Conservation (phyloP, 2,113 vertebrate genomes). For the Strix uralensis region DNA sequence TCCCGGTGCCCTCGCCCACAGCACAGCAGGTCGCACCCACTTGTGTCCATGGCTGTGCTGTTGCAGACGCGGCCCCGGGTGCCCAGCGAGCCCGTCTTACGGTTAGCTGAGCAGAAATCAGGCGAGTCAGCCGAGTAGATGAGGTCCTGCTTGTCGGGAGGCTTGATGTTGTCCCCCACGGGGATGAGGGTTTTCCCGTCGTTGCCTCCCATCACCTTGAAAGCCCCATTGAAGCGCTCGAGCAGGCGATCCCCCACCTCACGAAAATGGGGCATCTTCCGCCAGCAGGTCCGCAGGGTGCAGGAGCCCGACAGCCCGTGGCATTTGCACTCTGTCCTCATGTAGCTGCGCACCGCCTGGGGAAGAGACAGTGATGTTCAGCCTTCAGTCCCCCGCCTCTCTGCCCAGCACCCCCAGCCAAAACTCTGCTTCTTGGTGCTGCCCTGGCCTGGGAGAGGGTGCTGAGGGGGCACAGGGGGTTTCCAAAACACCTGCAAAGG, state of each 20-base stretch:
- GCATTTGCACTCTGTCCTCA: slow-evolving; percentile 96
- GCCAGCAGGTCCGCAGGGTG: slow-evolving; percentile 95
- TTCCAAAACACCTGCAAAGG: neutral
- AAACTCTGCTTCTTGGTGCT: neutral
- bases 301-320: slow-evolving; percentile 95
- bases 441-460: fast-evolving
- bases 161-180: slow-evolving; percentile 90
- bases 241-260: slow-evolving; percentile 92
- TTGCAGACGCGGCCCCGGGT: slow-evolving; percentile 92
- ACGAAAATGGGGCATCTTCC: slow-evolving; percentile 95
- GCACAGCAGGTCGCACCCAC: slow-evolving; percentile 94
- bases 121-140: slow-evolving; percentile 96
- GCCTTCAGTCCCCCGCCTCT: fast-evolving
- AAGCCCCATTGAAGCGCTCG: slow-evolving; percentile 93
- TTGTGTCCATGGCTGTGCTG: slow-evolving; percentile 93
- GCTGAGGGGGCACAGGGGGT: neutral
- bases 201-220: slow-evolving; percentile 96
- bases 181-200: slow-evolving; percentile 94
- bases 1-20: slow-evolving; percentile 90
- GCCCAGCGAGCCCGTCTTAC: slow-evolving; percentile 91
- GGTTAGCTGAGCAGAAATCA: slow-evolving; percentile 93
- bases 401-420: neutral
- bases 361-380: neutral
- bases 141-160: slow-evolving; percentile 90
- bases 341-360: slow-evolving; percentile 93